A percentile compares a stretch with the other conserved stretches of the same genome.
Conservation (phyloP, 2,888 invertebrate genomes). For the Limnephilus auricula region DNA sequence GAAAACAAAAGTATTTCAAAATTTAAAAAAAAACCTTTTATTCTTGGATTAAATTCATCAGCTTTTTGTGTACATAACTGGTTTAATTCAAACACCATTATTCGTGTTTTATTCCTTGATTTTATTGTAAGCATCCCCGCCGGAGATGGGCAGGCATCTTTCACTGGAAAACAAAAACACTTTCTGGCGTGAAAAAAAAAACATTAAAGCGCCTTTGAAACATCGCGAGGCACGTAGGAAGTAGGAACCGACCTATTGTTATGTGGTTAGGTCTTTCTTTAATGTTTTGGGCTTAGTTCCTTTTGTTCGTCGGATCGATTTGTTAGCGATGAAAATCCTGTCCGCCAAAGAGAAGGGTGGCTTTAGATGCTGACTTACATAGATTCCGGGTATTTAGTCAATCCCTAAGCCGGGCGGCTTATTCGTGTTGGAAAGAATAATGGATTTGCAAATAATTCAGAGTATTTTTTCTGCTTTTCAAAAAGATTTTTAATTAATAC, state of each 20-base stretch:
- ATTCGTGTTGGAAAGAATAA: not conserved
- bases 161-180: slow-evolving; percentile 15
- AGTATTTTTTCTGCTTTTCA: not conserved
- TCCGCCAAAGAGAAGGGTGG: slow-evolving; percentile 2
- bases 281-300: slow-evolving; percentile 36
- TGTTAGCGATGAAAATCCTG: slow-evolving; percentile 32
- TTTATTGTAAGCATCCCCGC: slow-evolving; percentile 14
- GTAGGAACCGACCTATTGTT: slow-evolving; percentile 18
- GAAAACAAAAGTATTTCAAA: no score
- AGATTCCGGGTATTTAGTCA: slow-evolving; percentile 2
- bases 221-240: slow-evolving; percentile 2
- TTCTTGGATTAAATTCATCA: not conserved
- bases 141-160: not conserved
- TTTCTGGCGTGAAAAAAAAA: slow-evolving; percentile 34
- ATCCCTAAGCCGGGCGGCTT: not conserved
- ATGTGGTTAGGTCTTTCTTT: slow-evolving; percentile 20
- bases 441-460: not conserved
- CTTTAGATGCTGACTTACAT: slow-evolving; percentile 2
- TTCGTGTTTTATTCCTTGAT: slow-evolving; percentile 15
- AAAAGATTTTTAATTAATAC: not conserved
- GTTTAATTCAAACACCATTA: not conserved
- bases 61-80: not conserved
- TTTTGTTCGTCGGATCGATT: slow-evolving; percentile 28
- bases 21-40: not conserved
- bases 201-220: slow-evolving; percentile 31